Conservation (phyloP, 2,113 vertebrate species). For the Lethenteron reissneri region DNA sequence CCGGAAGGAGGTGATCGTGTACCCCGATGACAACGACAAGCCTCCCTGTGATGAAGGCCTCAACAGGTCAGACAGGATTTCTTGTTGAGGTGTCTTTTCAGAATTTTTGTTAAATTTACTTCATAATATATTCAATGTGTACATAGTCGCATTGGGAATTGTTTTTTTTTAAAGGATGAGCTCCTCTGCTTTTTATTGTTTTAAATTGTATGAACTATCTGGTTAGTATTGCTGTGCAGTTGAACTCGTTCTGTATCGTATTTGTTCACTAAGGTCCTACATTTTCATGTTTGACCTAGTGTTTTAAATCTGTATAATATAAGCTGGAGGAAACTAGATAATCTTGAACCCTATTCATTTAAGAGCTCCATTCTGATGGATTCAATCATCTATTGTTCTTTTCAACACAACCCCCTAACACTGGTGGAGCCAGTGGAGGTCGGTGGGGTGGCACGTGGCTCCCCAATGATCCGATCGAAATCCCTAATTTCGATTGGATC, state of each 20-base stretch:
- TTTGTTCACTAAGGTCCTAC: neutral
- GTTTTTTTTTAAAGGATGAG: neutral
- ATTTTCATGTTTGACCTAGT: neutral
- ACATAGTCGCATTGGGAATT: neutral
- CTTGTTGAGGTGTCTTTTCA: neutral
- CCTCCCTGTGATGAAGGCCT: constrained; percentile 54
- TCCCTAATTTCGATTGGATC: too few relatives aligned
- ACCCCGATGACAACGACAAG: constrained; percentile 61
- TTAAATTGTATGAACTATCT: neutral
- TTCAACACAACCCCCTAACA: too few relatives aligned
- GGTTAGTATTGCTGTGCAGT: neutral
- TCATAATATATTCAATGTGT: neutral
- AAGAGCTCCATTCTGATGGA: too few relatives aligned
- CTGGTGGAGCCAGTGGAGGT: too few relatives aligned
- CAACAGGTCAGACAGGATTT: constrained; percentile 40
- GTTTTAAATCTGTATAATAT: too few relatives aligned
- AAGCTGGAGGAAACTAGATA: too few relatives aligned
- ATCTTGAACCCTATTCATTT: too few relatives aligned
- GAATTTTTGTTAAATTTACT: neutral
- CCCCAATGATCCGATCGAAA: too few relatives aligned
- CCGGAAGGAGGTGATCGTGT: constrained; percentile 80
- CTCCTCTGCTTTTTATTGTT: neutral
- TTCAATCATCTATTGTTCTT: too few relatives aligned
- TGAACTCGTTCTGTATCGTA: neutral
- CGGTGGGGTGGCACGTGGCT: too few relatives aligned